Evolutionary conservation across 2,888 invertebrate species (phyloP).

Genomic region (Mesochorus sp.): DNA sequence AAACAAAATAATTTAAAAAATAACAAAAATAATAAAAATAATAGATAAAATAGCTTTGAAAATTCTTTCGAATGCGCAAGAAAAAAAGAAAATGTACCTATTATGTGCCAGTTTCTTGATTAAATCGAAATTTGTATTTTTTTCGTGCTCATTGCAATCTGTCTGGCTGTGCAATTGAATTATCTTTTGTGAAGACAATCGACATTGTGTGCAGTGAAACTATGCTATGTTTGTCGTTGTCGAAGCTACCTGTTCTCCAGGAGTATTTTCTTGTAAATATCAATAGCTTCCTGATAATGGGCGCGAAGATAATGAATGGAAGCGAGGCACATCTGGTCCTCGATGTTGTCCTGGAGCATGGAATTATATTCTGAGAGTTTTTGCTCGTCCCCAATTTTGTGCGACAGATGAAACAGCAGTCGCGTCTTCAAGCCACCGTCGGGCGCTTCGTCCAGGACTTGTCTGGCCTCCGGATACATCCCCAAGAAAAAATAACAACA

Average conservation of each 20-base stretch:
- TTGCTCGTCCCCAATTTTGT: conserved; percentile 95
- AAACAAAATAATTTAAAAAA: neutral
- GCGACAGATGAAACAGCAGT: conserved; percentile 95
- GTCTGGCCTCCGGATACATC: conserved; percentile 89
- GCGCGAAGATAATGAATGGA: conserved; percentile 97
- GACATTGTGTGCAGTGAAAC: neutral
- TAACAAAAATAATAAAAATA: neutral
- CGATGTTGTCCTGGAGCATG: conserved; percentile 92
- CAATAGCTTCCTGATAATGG: conserved; percentile 99
- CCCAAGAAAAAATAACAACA: conserved; percentile 98
- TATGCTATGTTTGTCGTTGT: neutral
- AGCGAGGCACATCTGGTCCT: conserved; percentile 97
- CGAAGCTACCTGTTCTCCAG: conserved; percentile 91
- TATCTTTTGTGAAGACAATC: neutral
- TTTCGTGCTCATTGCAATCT: conserved; percentile 22
- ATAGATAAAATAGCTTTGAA: neutral
- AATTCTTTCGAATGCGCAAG: too few species aligned
- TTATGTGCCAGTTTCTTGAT: conserved; percentile 59
- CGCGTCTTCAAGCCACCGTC: conserved; percentile 89
- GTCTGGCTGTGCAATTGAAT: conserved; percentile 6
- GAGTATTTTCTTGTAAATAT: conserved; percentile 97
- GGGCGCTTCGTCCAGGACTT: conserved; percentile 86
- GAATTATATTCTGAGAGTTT: conserved; percentile 92
- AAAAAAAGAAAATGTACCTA: conserved; percentile 61
- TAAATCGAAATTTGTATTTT: conserved; percentile 59